phyloP scores from a whole-genome alignment of 2,888 invertebrate genomes.

The Nasonovia ribisnigri region DNA sequence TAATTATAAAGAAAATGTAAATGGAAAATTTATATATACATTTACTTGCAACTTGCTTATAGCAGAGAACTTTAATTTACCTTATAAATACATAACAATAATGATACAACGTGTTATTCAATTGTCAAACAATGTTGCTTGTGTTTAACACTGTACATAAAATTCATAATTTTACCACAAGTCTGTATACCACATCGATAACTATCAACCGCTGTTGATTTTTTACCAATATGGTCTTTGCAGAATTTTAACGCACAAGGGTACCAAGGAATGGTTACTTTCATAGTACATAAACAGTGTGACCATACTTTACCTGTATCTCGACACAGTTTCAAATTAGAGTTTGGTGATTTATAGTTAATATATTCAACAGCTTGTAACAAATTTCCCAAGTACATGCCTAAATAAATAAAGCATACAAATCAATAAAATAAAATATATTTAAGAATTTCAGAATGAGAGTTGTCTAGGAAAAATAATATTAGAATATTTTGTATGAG shows the following conservation, averaged over 20 bases:
- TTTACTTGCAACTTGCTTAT: neutral
- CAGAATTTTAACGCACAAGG: conserved; percentile 96
- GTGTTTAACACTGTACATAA: conserved; percentile 86
- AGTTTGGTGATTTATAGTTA: conserved; percentile 46
- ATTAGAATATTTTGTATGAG: neutral
- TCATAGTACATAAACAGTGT: conserved; percentile 87
- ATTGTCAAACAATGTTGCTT: conserved; percentile 87
- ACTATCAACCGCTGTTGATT: conserved; percentile 72
- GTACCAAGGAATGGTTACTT: conserved; percentile 94
- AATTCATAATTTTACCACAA: conserved; percentile 89
- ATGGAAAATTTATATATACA: neutral
- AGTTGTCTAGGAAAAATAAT: neutral
- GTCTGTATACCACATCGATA: conserved; percentile 94
- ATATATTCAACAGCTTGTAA: conserved; percentile 59
- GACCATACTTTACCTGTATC: conserved; percentile 78
- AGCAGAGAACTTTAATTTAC: neutral
- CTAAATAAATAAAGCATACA: conserved; percentile 17
- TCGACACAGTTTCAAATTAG: conserved; percentile 73
- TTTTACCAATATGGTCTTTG: conserved; percentile 77
- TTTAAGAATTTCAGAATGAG: neutral
- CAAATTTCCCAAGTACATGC: conserved; percentile 60
- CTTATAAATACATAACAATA: conserved; percentile 1
- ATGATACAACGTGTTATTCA: conserved; percentile 74
- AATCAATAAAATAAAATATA: neutral
- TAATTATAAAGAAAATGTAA: neutral